phyloP scores from a whole-genome alignment of 1,140 invertebrate genomes.

The Berghia stephanieae region DNA sequence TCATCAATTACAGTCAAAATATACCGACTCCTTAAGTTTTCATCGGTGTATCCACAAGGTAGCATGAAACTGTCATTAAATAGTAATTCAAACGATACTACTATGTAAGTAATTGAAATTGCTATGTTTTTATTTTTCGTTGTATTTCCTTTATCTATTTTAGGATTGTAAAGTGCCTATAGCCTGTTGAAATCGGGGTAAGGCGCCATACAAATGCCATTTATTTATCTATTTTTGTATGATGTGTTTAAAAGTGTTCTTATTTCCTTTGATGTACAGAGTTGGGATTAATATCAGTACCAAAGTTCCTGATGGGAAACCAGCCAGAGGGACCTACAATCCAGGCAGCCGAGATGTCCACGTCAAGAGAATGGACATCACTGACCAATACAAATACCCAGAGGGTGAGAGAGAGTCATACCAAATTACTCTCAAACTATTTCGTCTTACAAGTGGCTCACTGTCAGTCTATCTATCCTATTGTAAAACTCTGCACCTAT shows the following conservation, averaged over 20 bases:
- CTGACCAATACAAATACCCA: neutral
- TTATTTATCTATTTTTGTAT: neutral
- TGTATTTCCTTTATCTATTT: too few species aligned
- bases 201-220: neutral
- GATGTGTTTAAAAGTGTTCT: neutral
- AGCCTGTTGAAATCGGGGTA: neutral
- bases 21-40: too few species aligned
- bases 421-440: too few species aligned
- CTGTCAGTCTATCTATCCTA: too few species aligned
- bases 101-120: too few species aligned
- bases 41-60: too few species aligned
- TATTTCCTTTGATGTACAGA: conserved; percentile 64
- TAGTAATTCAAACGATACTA: too few species aligned
- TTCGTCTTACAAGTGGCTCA: too few species aligned
- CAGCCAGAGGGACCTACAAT: conserved; percentile 61
- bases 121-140: too few species aligned
- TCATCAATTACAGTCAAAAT: too few species aligned
- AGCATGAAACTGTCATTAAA: neutral
- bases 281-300: conserved; percentile 88
- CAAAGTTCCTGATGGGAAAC: conserved; percentile 81
- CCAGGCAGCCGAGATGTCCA: neutral
- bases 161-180: neutral
- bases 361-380: neutral
- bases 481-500: too few species aligned
- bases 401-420: too few species aligned